Percentiles rank a stretch among this genome's conserved stretches.
Evolutionary conservation across 2,113 vertebrate species (phyloP).

Genomic region (Periophthalmus modestus): DNA sequence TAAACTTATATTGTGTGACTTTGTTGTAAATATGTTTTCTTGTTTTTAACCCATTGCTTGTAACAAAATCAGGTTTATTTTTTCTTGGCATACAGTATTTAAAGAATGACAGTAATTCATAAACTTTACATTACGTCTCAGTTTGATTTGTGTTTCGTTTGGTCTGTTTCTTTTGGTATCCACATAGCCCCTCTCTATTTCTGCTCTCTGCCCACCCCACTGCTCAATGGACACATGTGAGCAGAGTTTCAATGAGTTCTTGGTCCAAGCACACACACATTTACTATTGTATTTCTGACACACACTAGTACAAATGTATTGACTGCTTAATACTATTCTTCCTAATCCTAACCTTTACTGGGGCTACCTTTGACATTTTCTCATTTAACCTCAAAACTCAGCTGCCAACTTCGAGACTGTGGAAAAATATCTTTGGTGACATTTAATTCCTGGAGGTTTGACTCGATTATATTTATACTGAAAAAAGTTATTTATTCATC

Average conservation of each 20-base stretch:
- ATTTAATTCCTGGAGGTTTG: background rate
- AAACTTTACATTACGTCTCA: too few species aligned
- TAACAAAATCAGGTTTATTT: too few species aligned
- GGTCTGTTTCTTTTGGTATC: conserved; percentile 33
- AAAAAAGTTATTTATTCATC: background rate
- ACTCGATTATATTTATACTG: background rate
- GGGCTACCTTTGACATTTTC: conserved; percentile 50
- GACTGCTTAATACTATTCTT: conserved; percentile 33
- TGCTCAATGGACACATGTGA: conserved; percentile 61
- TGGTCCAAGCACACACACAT: conserved; percentile 26
- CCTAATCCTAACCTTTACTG: conserved; percentile 43
- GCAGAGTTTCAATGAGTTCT: conserved; percentile 68
- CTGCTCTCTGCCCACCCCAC: conserved; percentile 11
- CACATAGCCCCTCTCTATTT: conserved; percentile 13
- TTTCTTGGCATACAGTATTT: too few species aligned
- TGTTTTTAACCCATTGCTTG: too few species aligned
- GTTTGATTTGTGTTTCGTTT: conserved; percentile 9
- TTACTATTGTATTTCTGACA: conserved; percentile 34
- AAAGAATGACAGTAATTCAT: too few species aligned
- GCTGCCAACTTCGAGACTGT: background rate
- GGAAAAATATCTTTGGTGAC: background rate
- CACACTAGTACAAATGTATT: conserved; percentile 37
- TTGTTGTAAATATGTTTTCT: too few species aligned
- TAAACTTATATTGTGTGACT: too few species aligned
- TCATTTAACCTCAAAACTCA: conserved; percentile 34